Base-by-base conservation (phyloP, 2,888 invertebrate genomes). In the Monoplex corrugatus region DNA sequence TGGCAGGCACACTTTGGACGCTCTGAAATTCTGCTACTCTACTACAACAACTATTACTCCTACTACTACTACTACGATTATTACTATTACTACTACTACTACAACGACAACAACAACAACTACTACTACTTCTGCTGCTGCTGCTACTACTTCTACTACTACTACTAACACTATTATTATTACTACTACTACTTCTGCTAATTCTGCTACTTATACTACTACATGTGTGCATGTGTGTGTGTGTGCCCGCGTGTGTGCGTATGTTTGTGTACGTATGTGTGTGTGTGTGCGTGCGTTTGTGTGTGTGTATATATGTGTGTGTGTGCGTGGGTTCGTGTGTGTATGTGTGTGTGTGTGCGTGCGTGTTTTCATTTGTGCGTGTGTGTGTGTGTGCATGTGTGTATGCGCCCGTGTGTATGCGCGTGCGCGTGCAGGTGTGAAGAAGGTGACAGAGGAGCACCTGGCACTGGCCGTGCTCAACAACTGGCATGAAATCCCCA, bases 401-500 rank as follows among this genome's bases (percentile, higher is more conserved):
- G 57, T 57, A 28, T 57, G 57, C 28, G 10, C 28, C 19, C 28
- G 57, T 57, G 57, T 57, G 57, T 57, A 28, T 57, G 57, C 28
- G 57, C 28, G 57, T 57, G 57, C 10, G 8, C 50, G 8, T 28
- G 68, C 89, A 92, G 92, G 92, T 89, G 89, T 91, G 84, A 92
- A 91, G 90, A 92, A 91, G 57, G 89, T 89, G 2, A 93, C 93
- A 45, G 96, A 96, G 82, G 96, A 96, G 91, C 95, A 96, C 86
- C 92, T 96, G 89, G 96, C 96, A 16, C 92, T 96, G 72, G 95
- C 96, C 6, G 96, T 95, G 35, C 91, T 95, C 57, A 96, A 95
- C 87, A 97, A 96, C 97, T 97, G 98, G 98, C 97, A 97, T 90
- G 98, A 98, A 94, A 97, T 98, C 78, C 98, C 98, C 0, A 97